Evolutionary conservation across 2,113 vertebrate species (phyloP), one percentile per base, ranked within the genome.

Genomic region (Geothlypis trichas): DNA sequence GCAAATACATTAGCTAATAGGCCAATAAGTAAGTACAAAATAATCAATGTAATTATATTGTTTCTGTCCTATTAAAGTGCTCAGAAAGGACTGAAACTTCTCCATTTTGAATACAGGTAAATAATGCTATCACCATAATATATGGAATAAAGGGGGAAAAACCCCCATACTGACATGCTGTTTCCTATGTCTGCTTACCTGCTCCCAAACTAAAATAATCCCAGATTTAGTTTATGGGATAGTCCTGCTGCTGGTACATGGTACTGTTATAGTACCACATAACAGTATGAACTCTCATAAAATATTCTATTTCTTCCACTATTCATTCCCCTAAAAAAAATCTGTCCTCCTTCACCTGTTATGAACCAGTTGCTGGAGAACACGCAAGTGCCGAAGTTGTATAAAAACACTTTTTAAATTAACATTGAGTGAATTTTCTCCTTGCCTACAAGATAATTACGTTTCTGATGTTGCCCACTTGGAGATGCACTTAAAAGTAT

Each of bases 401-500:
- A 69, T 30, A 54, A 83, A 89, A 89, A 10, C 35, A 80, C 31
- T 88, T 84, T 71, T 95, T 77, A 73, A 31, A 71, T 86, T 88
- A 90, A 62, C 51, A 71, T 5, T 42, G 59, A 92, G 71, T 83
- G 54, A 80, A 74, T 93, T 90, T 96, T 87, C 42, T 92, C 57
- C 83, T 88, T 94, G 39, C 68, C 55, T 92, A 63, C 13, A 80
- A 86, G 54, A 54, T 93, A 97, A 94, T 96, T 94, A 67, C 39
- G 2, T 54, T 90, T 82, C 83, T 95, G 80, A 94, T 71, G 76
- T 93, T 92, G 90, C 92, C 85, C 51, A 86, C 96, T 96, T 96
- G 86, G 88, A 86, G 51, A 63, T 47, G 37, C 57, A 93, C 76
- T 97, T 93, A 84, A 90, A 89, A 63, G 42, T 89, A 90, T 81